phyloP scores from a whole-genome alignment of 2,113 vertebrate genomes.

The Glaucomys volans region DNA sequence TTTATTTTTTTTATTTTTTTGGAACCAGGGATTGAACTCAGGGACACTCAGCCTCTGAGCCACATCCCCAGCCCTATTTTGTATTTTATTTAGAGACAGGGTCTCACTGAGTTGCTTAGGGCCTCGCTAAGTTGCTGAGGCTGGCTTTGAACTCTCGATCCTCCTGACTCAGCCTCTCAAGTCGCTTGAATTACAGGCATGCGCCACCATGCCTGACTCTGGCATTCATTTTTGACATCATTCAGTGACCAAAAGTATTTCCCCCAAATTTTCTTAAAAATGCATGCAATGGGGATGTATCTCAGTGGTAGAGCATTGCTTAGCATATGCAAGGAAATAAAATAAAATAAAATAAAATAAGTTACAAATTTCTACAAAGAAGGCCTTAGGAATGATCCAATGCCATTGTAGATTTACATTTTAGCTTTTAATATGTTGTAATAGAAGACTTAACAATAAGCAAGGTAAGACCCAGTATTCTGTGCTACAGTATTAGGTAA shows the following conservation, averaged over 20 bases:
- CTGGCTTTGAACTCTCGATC: too few species aligned
- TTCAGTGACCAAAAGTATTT: not conserved
- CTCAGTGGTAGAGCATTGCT: not conserved
- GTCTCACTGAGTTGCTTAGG: too few species aligned
- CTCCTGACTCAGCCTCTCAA: too few species aligned
- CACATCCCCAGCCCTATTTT: too few species aligned
- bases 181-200: too few species aligned
- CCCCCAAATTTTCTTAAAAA: constrained; percentile 17
- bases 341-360: too few species aligned
- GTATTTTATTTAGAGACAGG: too few species aligned
- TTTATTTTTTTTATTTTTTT: too few species aligned
- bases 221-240: constrained; percentile 6
- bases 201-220: too few species aligned
- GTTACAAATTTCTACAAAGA: constrained; percentile 15
- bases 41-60: too few species aligned
- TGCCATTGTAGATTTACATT: not conserved
- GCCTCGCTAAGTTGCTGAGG: too few species aligned
- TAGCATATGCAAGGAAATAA: not conserved
- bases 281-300: not conserved
- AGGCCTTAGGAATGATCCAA: constrained; percentile 25
- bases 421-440: constrained; percentile 47
- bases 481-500: not conserved
- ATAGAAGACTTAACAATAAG: constrained; percentile 14
- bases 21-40: too few species aligned
- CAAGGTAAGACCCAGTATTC: not conserved